Conservation (phyloP, 2,797 vertebrate genomes). For the Spheniscus humboldti region DNA sequence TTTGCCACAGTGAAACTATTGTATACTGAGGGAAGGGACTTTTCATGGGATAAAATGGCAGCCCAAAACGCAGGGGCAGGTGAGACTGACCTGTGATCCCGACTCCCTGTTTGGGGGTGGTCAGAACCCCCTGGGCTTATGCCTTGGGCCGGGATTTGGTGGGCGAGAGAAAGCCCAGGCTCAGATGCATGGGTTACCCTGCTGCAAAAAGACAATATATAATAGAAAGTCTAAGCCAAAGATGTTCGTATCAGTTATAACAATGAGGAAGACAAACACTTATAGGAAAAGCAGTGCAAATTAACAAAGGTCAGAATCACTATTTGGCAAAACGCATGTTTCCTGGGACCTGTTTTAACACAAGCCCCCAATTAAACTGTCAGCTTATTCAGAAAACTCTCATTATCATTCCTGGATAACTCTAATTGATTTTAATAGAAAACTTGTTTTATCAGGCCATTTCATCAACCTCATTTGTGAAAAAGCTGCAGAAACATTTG, state of each 20-base stretch:
- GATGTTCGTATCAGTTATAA: conserved; percentile 53
- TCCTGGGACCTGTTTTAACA: conserved; percentile 41
- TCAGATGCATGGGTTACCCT: conserved; percentile 80
- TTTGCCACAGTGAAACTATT: conserved; percentile 65
- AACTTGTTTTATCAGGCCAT: background rate
- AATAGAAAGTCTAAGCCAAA: conserved; percentile 77
- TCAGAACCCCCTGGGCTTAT: conserved; percentile 77
- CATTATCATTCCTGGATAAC: background rate
- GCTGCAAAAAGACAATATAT: conserved; percentile 83
- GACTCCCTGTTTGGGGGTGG: conserved; percentile 78
- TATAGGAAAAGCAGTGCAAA: conserved; percentile 63
- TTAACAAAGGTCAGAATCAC: conserved; percentile 33
- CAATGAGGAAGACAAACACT: conserved; percentile 71
- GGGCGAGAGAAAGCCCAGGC: conserved; percentile 80
- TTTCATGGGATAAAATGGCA: conserved; percentile 56
- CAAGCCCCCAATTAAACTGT: background rate
- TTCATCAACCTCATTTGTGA: background rate
- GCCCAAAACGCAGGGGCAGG: conserved; percentile 72
- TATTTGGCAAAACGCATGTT: background rate
- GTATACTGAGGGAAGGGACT: conserved; percentile 63
- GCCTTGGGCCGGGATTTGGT: conserved; percentile 76
- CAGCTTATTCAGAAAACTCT: background rate
- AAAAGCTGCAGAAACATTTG: background rate
- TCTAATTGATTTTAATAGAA: background rate
- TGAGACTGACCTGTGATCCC: conserved; percentile 80